phyloP scores from a whole-genome alignment of 2,797 vertebrate genomes.

The Harpagifer antarcticus region DNA sequence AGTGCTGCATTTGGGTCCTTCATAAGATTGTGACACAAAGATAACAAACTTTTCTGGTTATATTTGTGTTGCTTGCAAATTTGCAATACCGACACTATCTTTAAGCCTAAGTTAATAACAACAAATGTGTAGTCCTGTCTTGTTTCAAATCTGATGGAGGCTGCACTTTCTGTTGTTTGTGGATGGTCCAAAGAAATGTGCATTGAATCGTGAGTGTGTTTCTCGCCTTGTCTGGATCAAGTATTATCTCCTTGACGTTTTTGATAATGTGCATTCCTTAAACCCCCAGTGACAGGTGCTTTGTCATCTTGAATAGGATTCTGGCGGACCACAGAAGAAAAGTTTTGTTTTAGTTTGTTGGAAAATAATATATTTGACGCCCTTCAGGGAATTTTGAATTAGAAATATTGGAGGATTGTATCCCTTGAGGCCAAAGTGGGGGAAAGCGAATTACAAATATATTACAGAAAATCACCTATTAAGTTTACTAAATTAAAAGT shows the following conservation, averaged over 20 bases:
- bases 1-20: too few relatives aligned
- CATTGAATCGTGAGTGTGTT: not conserved
- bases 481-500: slow-evolving; percentile 13
- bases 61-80: too few relatives aligned
- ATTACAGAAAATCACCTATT: not conserved
- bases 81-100: not conserved
- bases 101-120: not conserved
- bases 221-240: not conserved
- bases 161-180: slow-evolving; percentile 20
- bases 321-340: slow-evolving; percentile 4
- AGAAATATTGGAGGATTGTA: not conserved
- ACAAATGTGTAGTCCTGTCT: not conserved
- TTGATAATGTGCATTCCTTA: slow-evolving; percentile 10
- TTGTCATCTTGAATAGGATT: not conserved
- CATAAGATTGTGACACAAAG: too few relatives aligned
- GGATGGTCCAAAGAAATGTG: slow-evolving; percentile 12
- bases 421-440: not conserved
- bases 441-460: not conserved
- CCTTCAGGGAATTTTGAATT: not conserved
- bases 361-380: not conserved
- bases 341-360: slow-evolving; percentile 6
- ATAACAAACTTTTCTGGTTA: too few relatives aligned
- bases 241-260: slow-evolving; percentile 11
- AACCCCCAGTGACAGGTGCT: slow-evolving; percentile 10
- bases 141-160: slow-evolving; percentile 1